Base-by-base conservation (phyloP, 2,113 vertebrate species). In the Oreotrochilus melanogaster region DNA sequence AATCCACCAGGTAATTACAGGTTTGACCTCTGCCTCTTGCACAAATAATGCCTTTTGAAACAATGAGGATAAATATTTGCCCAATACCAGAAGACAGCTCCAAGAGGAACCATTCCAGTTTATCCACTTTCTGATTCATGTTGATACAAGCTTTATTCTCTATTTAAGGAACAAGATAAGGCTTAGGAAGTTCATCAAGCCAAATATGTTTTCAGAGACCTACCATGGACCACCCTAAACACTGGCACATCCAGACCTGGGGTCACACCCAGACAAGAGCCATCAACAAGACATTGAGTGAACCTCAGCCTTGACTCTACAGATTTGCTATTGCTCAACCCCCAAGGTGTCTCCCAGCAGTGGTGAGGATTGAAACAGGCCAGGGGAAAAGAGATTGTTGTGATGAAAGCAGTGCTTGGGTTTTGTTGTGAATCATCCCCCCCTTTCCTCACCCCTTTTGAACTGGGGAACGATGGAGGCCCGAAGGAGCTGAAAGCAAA, bases 41-140 rank as follows among this genome's bases (percentile, higher is more conserved):
- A 95, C 94, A 92, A 92, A 97, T 93, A 69, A 69, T 56, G 92
- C 56, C 73, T 97, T 88, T 72, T 69, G 96, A 96, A 97, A 96
- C 79, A 72, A 94, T 14, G 83, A 28, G 82, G 79, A 89, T 91
- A 97, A 94, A 95, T 96, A 96, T 97, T 97, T 97, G 95, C 91
- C 76, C 95, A 92, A 91, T 83, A 86, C 33, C 6, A 88, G 71
- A 66, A 37, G 60, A 83, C 91, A 60, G 60, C 89, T 82, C 80
- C 51, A 45, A 72, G 87, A 97, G 95, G 95, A 92, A 87, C 85
- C 88, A 86, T 96, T 97, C 97, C 96, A 97, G 97, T 97, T 95
- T 78, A 95, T 96, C 96, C 83, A 62, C 96, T 96, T 79, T 17
- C 37, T 57, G 61, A 80, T 94, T 96, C 96, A 79, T 82, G 95